Evolutionary conservation across 2,888 invertebrate species (phyloP).

Genomic region (Amphipyra berbera): DNA sequence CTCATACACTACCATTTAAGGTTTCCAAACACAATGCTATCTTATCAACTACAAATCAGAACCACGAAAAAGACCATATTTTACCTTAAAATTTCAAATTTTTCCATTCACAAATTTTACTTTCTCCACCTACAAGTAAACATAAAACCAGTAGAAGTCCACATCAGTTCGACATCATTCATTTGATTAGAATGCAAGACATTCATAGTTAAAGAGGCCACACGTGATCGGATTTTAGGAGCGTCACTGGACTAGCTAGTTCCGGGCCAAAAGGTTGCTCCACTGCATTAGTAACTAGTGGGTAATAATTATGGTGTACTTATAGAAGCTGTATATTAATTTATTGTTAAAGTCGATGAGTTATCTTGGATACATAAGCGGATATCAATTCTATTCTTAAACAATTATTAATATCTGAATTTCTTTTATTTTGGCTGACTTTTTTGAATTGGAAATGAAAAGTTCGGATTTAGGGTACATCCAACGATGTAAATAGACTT

Average conservation of each 20-base stretch:
- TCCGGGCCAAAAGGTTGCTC: conserved; percentile 30
- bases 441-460: no score
- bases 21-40: background rate
- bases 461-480: no score
- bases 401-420: no score
- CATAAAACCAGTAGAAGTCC: conserved; percentile 10
- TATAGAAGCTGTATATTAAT: background rate
- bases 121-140: conserved; percentile 31
- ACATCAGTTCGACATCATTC: conserved; percentile 16
- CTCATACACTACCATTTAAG: background rate
- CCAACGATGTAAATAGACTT: no score
- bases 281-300: background rate
- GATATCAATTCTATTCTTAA: no score
- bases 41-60: conserved; percentile 3
- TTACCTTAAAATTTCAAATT: conserved; percentile 1
- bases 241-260: conserved; percentile 7
- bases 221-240: conserved; percentile 43
- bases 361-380: background rate
- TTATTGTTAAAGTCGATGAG: background rate
- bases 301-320: conserved; percentile 10
- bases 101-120: conserved; percentile 26
- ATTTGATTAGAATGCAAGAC: conserved; percentile 46
- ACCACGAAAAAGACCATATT: background rate
- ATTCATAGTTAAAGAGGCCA: conserved; percentile 28
- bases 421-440: no score